Evolutionary conservation across 2,888 invertebrate genomes (phyloP).

Genomic region (Sarcophaga variegata): DNA sequence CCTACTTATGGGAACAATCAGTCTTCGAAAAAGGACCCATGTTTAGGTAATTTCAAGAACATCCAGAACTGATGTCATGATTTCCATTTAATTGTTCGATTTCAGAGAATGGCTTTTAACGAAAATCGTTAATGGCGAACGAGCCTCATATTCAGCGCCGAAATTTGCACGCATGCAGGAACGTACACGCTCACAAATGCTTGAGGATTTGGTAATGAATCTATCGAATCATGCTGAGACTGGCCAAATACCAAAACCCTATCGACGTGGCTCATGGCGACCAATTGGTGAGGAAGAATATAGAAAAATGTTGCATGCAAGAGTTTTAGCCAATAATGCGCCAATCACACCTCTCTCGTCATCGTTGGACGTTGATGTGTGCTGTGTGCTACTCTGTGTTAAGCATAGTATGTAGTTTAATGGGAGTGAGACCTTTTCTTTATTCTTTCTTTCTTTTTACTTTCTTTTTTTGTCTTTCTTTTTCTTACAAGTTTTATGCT

Average conservation of each 20-base stretch:
- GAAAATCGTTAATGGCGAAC: conserved; percentile 96
- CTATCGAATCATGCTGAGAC: conserved; percentile 96
- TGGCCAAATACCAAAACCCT: conserved; percentile 97
- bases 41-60: conserved; percentile 86
- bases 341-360: conserved; percentile 71
- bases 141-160: conserved; percentile 96
- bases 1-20: conserved; percentile 97
- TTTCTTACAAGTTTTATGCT: too few relatives aligned
- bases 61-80: neutral
- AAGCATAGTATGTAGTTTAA: conserved; percentile 81
- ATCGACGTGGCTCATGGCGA: conserved; percentile 95
- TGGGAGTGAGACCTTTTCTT: conserved; percentile 67
- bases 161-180: conserved; percentile 98
- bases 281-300: conserved; percentile 87
- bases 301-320: conserved; percentile 80
- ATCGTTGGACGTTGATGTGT: conserved; percentile 74
- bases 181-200: conserved; percentile 95
- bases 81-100: conserved; percentile 21
- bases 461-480: neutral
- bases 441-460: conserved; percentile 39
- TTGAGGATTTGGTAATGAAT: conserved; percentile 96
- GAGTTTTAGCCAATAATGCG: conserved; percentile 76
- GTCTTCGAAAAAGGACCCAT: conserved; percentile 96
- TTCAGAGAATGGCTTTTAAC: conserved; percentile 93
- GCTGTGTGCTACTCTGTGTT: conserved; percentile 81